These are phyloP conservation scores for Acrocephalus arundinaceus DNA, from an alignment of 2,113 vertebrate species.

Conservation along the genomic window DNA sequence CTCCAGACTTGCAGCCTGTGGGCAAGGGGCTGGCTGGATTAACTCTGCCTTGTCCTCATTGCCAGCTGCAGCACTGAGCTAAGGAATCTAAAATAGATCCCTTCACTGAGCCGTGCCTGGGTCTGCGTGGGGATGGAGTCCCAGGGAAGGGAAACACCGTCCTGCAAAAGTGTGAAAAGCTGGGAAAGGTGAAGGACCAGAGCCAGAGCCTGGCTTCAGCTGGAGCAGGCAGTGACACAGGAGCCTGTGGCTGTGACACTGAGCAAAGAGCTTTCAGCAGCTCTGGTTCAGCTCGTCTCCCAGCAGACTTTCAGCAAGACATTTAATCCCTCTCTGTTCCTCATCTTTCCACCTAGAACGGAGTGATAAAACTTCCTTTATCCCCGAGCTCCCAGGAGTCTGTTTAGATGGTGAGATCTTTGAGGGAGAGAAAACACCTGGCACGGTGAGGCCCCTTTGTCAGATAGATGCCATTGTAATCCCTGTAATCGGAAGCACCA, in stretches of 20 bases:
- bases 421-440: constrained; percentile 31
- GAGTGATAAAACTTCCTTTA: constrained; percentile 19
- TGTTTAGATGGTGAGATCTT: background rate
- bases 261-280: background rate
- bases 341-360: background rate
- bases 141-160: background rate
- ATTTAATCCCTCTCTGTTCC: constrained; percentile 6
- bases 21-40: constrained; percentile 6
- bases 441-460: background rate
- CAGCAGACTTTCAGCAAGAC: background rate
- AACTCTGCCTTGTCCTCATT: background rate
- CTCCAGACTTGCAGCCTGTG: background rate
- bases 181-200: background rate
- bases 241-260: background rate
- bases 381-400: background rate
- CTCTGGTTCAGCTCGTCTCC: background rate
- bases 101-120: fast-evolving
- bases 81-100: background rate
- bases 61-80: constrained; percentile 31
- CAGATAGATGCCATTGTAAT: background rate
- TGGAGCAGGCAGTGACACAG: background rate
- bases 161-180: background rate
- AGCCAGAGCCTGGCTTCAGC: background rate
- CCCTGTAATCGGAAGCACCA: background rate
- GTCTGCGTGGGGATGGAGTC: background rate